Percentiles rank a stretch among this genome's conserved stretches.
Evolutionary conservation across 2,797 vertebrate species (phyloP).

Genomic region (Catostomus latipinnis): DNA sequence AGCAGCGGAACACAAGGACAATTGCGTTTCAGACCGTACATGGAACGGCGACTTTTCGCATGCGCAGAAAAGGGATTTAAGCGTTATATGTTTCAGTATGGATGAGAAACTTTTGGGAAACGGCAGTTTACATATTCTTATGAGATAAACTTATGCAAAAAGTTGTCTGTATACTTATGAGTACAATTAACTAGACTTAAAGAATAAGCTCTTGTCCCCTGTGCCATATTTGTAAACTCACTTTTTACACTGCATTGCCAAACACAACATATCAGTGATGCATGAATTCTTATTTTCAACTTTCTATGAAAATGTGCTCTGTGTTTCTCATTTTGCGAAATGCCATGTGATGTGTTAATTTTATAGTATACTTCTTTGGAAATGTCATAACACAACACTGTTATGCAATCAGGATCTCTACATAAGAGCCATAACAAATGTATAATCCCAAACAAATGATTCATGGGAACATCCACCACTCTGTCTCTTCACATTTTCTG

Average conservation of each 20-base stretch:
- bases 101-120: no score
- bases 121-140: no score
- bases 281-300: slow-evolving; percentile 13
- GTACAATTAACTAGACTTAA: not conserved
- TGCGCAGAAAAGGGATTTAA: no score
- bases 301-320: slow-evolving; percentile 9
- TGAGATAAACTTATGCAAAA: no score
- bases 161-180: no score
- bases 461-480: slow-evolving; percentile 44
- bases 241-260: slow-evolving; percentile 7
- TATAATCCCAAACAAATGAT: slow-evolving; percentile 37
- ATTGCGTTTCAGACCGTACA: no score
- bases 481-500: slow-evolving; percentile 17
- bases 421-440: slow-evolving; percentile 16
- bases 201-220: slow-evolving; percentile 1
- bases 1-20: no score
- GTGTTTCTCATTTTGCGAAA: slow-evolving; percentile 19
- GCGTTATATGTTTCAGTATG: no score
- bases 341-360: slow-evolving; percentile 22
- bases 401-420: slow-evolving; percentile 33
- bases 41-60: no score
- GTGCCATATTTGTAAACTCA: slow-evolving; percentile 2
- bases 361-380: slow-evolving; percentile 20
- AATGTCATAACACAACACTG: slow-evolving; percentile 43
- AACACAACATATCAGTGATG: slow-evolving; percentile 23